phyloP scores from a whole-genome alignment of 2,888 invertebrate species.

The Meta bourneti region DNA sequence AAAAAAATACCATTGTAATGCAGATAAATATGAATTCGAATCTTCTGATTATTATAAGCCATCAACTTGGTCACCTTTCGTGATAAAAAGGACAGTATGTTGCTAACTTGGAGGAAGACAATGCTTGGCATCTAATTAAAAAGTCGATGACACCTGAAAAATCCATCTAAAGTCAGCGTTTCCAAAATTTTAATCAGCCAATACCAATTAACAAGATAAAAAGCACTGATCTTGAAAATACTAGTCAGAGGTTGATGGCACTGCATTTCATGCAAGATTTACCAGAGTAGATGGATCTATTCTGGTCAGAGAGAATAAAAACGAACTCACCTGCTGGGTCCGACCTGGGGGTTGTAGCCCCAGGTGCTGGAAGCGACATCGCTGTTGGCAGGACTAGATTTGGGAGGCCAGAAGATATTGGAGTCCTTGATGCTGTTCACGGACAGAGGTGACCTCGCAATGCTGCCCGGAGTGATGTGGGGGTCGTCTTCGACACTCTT shows the following conservation, averaged over 20 bases:
- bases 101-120: too few species aligned
- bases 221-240: not conserved
- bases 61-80: too few species aligned
- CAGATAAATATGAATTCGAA: too few species aligned
- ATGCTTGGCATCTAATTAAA: too few species aligned
- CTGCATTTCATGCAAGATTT: not conserved
- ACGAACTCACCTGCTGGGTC: not conserved
- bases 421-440: conserved; percentile 92
- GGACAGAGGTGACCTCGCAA: conserved; percentile 85
- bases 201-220: not conserved
- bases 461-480: conserved; percentile 93
- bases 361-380: conserved; percentile 89
- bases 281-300: not conserved
- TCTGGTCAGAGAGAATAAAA: not conserved
- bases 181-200: not conserved
- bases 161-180: not conserved
- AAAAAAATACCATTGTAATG: too few species aligned
- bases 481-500: conserved; percentile 98
- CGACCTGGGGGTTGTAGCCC: conserved; percentile 82
- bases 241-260: too few species aligned
- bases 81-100: too few species aligned
- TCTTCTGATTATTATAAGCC: too few species aligned
- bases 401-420: conserved; percentile 85
- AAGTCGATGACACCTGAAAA: not conserved
- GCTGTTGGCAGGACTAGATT: conserved; percentile 83